phyloP scores from a whole-genome alignment of 2,888 invertebrate genomes.

The Alloplasta piceator region DNA sequence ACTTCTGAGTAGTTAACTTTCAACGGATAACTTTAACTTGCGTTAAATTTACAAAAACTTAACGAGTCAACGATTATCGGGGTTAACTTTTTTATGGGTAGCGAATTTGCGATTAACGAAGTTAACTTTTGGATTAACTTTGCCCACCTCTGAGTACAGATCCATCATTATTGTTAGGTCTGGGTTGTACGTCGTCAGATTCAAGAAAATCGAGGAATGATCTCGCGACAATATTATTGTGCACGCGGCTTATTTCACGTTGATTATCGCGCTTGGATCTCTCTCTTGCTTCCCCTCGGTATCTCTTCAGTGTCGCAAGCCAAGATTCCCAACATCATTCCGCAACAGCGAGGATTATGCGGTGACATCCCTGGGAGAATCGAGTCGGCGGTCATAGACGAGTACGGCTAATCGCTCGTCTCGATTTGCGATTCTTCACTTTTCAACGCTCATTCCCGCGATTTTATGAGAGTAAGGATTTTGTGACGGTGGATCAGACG shows the following conservation, averaged over 20 bases:
- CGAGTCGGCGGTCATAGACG: slow-evolving; percentile 24
- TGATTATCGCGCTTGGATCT: slow-evolving; percentile 30
- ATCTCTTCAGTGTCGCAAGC: slow-evolving; percentile 66
- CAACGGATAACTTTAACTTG: too few species aligned
- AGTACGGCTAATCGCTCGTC: slow-evolving; percentile 53
- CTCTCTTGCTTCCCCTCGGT: slow-evolving; percentile 6
- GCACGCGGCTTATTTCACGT: slow-evolving; percentile 44
- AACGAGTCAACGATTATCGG: too few species aligned
- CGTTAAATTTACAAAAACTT: too few species aligned
- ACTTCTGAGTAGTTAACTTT: too few species aligned
- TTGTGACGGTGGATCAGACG: too few species aligned
- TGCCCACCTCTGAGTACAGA: too few species aligned
- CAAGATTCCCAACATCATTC: slow-evolving; percentile 65
- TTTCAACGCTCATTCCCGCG: slow-evolving; percentile 15
- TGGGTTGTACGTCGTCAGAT: too few species aligned
- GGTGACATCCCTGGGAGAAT: slow-evolving; percentile 65
- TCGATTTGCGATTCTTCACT: slow-evolving; percentile 42
- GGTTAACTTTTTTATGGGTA: too few species aligned
- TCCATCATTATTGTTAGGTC: too few species aligned
- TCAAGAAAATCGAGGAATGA: slow-evolving; percentile 13
- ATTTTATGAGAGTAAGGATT: too few species aligned
- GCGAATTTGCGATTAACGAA: too few species aligned
- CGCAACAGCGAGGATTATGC: slow-evolving; percentile 66
- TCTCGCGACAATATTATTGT: slow-evolving; percentile 41
- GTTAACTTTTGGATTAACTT: too few species aligned